These are phyloP conservation scores for Puma concolor DNA, from an alignment of 2,113 vertebrate species.

Conservation along the genomic window DNA sequence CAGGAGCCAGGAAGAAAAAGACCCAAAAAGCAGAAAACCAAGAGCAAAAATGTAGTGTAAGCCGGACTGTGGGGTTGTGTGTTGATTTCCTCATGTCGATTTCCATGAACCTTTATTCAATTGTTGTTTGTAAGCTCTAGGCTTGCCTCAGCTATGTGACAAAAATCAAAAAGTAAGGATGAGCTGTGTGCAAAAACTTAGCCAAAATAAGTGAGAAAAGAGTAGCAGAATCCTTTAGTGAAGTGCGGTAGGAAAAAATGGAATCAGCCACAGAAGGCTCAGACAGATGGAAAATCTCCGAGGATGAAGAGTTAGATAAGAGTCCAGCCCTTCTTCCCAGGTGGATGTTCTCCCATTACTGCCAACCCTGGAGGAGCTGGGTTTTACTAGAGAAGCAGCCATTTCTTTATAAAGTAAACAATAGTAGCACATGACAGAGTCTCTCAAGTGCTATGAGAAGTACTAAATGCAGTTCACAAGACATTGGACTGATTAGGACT, in stretches of 20 bases:
- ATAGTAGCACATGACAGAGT: background rate
- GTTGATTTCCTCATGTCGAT: background rate
- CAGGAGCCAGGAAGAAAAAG: background rate
- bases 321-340: background rate
- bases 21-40: background rate
- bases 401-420: slow-evolving; percentile 35
- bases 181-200: background rate
- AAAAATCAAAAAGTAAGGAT: background rate
- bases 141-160: background rate
- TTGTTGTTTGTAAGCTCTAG: background rate
- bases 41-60: background rate
- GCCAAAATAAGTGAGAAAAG: background rate
- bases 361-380: background rate
- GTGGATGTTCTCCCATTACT: background rate
- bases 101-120: background rate
- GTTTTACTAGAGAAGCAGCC: background rate
- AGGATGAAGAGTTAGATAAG: background rate
- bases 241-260: background rate
- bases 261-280: background rate
- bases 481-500: background rate
- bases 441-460: background rate
- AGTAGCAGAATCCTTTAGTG: background rate
- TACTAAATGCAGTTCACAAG: background rate
- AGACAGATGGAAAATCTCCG: background rate
- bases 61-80: background rate